phyloP scores from a whole-genome alignment of 2,113 vertebrate species.

The Melanostigma gelatinosum region DNA sequence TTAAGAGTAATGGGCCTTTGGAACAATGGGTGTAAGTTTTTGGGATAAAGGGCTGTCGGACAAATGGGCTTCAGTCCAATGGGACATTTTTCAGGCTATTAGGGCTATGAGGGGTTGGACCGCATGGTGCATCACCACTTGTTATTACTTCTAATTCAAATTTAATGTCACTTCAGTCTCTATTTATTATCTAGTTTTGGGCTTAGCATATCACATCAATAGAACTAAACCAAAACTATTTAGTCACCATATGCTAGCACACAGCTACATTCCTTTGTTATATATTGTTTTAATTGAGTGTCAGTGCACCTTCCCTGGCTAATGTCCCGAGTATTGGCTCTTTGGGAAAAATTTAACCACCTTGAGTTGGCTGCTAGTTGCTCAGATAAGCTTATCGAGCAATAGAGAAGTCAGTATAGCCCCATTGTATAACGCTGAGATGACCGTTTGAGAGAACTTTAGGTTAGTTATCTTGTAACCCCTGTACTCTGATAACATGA shows the following conservation, averaged over 20 bases:
- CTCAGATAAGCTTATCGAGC: conserved; percentile 33
- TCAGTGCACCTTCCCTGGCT: neutral
- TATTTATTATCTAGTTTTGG: neutral
- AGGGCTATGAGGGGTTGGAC: neutral
- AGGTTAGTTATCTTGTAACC: conserved; percentile 36
- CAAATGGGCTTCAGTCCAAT: no score
- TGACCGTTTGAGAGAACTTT: conserved; percentile 18
- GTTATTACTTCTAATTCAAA: neutral
- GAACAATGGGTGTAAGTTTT: neutral
- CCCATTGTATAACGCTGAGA: conserved; percentile 28
- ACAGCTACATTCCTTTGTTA: neutral
- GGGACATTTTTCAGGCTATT: neutral
- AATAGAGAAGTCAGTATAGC: conserved; percentile 2
- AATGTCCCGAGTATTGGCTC: conserved; percentile 12
- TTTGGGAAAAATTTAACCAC: neutral
- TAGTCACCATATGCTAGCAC: neutral
- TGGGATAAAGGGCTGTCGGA: no score
- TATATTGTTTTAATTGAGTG: neutral
- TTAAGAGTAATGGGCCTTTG: neutral
- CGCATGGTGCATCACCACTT: neutral
- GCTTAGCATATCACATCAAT: no score
- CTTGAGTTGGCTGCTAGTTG: conserved; percentile 7
- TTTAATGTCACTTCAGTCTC: neutral
- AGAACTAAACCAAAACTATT: neutral
- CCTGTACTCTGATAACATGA: conserved; percentile 37